A percentile compares a stretch with the other conserved stretches of the same genome.
phyloP scores from a whole-genome alignment of 2,797 vertebrate species.

The Arctocebus calabarensis region DNA sequence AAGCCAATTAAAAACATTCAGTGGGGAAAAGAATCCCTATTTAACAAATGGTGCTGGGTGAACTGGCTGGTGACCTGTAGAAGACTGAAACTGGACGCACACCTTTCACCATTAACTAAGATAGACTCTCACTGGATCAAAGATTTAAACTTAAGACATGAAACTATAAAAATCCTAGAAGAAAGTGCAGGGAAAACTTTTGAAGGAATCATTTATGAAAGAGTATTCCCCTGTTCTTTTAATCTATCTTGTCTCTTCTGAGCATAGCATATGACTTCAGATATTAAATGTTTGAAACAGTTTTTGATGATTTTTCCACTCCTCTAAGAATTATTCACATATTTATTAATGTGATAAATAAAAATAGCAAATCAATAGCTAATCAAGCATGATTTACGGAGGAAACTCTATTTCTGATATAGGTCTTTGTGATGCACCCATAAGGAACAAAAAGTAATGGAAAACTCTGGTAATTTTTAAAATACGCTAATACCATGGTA shows the following conservation, averaged over 20 bases:
- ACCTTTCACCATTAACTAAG: too few relatives aligned
- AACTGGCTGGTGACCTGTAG: too few relatives aligned
- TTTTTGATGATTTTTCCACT: neutral
- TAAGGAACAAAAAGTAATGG: neutral
- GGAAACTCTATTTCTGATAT: neutral
- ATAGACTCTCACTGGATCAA: too few relatives aligned
- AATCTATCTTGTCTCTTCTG: neutral
- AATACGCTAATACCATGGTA: neutral
- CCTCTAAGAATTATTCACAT: neutral
- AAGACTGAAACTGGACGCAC: too few relatives aligned
- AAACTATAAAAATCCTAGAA: too few relatives aligned
- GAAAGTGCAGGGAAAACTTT: too few relatives aligned
- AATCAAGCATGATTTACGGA: slow-evolving; percentile 19
- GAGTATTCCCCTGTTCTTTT: neutral
- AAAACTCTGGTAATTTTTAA: neutral
- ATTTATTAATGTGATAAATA: slow-evolving; percentile 12
- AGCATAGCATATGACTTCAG: slow-evolving; percentile 9
- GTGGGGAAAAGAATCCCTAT: too few relatives aligned
- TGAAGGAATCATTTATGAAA: slow-evolving; percentile 52
- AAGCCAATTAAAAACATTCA: too few relatives aligned
- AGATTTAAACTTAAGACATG: too few relatives aligned
- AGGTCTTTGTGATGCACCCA: neutral
- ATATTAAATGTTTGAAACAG: slow-evolving; percentile 52
- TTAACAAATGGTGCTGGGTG: too few relatives aligned
- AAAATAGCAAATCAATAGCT: slow-evolving; percentile 47